These are phyloP conservation scores for Haliaeetus leucogaster DNA, from an alignment of 2,113 vertebrate genomes.

Conservation along the genomic window DNA sequence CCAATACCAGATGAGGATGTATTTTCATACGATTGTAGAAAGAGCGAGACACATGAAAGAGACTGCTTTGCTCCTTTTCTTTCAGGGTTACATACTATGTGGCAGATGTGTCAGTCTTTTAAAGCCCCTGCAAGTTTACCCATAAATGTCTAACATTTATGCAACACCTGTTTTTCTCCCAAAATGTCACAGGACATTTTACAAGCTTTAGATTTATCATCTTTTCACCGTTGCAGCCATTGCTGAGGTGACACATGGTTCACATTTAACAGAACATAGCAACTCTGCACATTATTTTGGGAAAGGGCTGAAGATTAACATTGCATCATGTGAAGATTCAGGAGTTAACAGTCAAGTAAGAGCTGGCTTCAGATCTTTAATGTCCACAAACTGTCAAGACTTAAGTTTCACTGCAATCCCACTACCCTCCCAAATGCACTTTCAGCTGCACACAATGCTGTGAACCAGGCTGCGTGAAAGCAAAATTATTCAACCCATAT, in stretches of 20 bases:
- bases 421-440: neutral
- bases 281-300: conserved; percentile 48
- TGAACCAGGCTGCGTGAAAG: neutral
- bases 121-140: conserved; percentile 54
- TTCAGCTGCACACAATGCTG: neutral
- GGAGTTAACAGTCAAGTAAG: conserved; percentile 43
- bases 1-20: conserved; percentile 64
- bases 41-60: conserved; percentile 42
- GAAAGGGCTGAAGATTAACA: conserved; percentile 53
- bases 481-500: neutral
- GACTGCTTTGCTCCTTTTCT: conserved; percentile 34
- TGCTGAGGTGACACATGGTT: conserved; percentile 60
- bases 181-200: conserved; percentile 52
- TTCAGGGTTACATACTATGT: conserved; percentile 56
- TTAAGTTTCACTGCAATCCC: conserved; percentile 19
- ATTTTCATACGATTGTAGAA: conserved; percentile 29
- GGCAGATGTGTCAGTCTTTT: conserved; percentile 63
- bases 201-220: conserved; percentile 63
- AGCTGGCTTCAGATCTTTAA: conserved; percentile 42
- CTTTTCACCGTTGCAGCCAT: conserved; percentile 29
- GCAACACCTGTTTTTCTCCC: conserved; percentile 66
- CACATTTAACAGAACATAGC: conserved; percentile 52
- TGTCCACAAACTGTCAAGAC: conserved; percentile 42
- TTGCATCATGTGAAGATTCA: conserved; percentile 46
- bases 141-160: conserved; percentile 65